Evolutionary conservation across 2,797 vertebrate genomes (phyloP).

Genomic region (Phoxinus dragarum): DNA sequence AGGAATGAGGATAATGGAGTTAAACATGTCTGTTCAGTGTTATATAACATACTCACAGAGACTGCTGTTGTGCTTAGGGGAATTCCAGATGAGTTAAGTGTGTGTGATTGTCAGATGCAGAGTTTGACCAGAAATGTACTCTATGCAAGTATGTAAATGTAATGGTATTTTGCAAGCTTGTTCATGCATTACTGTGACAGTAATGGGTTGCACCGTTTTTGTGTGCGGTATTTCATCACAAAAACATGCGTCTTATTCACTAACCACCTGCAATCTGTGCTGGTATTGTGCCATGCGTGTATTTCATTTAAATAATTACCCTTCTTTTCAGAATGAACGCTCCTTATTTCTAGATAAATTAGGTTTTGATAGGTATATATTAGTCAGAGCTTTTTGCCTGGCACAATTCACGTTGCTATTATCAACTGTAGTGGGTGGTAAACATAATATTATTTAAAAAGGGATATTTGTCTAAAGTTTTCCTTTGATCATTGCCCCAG

Average conservation of each 20-base stretch:
- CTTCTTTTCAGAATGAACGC: background rate
- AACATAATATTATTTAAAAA: background rate
- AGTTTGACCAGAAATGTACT: background rate
- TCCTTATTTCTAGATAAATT: background rate
- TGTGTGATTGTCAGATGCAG: constrained; percentile 27
- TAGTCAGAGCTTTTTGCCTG: background rate
- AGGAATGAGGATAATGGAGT: constrained; percentile 68
- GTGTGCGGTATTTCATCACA: background rate
- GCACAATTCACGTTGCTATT: background rate
- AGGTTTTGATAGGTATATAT: background rate
- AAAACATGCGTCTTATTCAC: background rate
- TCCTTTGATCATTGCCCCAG: background rate
- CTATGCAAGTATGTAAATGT: background rate
- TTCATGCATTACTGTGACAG: background rate
- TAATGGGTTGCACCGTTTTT: background rate
- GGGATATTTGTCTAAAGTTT: background rate
- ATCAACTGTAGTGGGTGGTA: background rate
- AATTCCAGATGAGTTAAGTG: constrained; percentile 42
- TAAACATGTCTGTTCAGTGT: constrained; percentile 18
- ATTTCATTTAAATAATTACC: background rate
- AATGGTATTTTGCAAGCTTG: constrained; percentile 2
- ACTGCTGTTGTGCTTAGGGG: constrained; percentile 8
- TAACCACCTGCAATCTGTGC: background rate
- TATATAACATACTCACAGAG: constrained; percentile 38
- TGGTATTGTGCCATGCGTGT: background rate